These are phyloP conservation scores for Phortica magna DNA, from an alignment of 2,888 invertebrate species.

Conservation along the genomic window DNA sequence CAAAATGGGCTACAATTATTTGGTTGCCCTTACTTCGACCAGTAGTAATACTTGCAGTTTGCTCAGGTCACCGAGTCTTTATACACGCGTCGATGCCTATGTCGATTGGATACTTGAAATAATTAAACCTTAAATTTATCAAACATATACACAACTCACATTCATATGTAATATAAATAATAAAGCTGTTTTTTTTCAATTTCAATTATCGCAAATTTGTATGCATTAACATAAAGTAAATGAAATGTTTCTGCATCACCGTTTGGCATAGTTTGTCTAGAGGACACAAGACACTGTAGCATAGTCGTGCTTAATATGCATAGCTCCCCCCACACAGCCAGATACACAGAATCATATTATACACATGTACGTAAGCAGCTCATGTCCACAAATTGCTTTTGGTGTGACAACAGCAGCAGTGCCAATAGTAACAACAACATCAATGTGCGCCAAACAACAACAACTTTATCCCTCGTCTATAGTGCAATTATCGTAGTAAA, in stretches of 20 bases:
- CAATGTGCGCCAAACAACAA: neutral
- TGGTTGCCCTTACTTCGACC: neutral
- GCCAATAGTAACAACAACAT: neutral
- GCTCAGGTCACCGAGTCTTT: neutral
- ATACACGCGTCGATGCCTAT: constrained; percentile 1
- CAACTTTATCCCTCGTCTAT: neutral
- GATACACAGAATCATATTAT: neutral
- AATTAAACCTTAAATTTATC: neutral
- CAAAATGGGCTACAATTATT: neutral
- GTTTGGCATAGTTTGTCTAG: too few relatives aligned
- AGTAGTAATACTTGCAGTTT: neutral
- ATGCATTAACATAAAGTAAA: too few relatives aligned
- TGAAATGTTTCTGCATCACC: too few relatives aligned
- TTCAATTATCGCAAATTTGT: too few relatives aligned
- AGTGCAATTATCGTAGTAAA: constrained; percentile 20
- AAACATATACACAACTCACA: neutral
- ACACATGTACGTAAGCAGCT: neutral
- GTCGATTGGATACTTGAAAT: constrained; percentile 16
- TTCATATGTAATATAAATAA: too few relatives aligned
- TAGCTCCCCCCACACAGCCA: too few relatives aligned
- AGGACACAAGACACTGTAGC: too few relatives aligned
- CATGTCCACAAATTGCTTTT: neutral
- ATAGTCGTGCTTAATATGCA: too few relatives aligned
- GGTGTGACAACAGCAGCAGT: neutral
- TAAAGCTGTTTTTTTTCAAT: too few relatives aligned